These are phyloP conservation scores for Trissolcus japonicus DNA, from an alignment of 2,888 invertebrate species.

Conservation along the genomic window DNA sequence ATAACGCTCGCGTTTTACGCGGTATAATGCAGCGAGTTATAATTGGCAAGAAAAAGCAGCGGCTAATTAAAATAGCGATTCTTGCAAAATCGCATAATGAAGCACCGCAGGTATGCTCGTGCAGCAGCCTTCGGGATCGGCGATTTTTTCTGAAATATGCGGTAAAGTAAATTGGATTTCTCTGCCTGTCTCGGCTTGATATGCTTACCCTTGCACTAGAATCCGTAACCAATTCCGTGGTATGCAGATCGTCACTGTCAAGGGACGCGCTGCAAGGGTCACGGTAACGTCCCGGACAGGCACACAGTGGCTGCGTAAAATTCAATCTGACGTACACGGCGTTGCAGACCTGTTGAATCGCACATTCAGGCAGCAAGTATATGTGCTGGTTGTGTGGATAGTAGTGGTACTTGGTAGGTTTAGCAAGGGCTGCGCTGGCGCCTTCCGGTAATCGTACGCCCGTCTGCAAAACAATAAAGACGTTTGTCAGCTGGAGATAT, in stretches of 20 bases:
- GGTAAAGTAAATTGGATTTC: conserved; percentile 43
- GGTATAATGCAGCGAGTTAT: conserved; percentile 27
- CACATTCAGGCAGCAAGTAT: conserved; percentile 93
- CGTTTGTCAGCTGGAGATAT: conserved; percentile 43
- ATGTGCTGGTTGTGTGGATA: conserved; percentile 96
- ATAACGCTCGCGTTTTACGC: neutral
- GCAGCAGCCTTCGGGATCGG: conserved; percentile 6
- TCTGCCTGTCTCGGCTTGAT: conserved; percentile 31
- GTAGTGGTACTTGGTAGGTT: conserved; percentile 95
- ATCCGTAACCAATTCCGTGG: conserved; percentile 91
- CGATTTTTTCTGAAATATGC: conserved; percentile 27
- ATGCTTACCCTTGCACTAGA: conserved; percentile 86
- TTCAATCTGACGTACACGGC: conserved; percentile 94
- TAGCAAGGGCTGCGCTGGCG: conserved; percentile 79
- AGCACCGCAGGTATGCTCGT: conserved; percentile 1
- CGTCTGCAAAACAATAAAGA: conserved; percentile 68
- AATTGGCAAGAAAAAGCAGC: conserved; percentile 29
- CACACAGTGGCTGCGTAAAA: conserved; percentile 94
- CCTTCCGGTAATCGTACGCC: conserved; percentile 77
- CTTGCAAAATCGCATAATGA: conserved; percentile 38
- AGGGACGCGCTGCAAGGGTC: conserved; percentile 94
- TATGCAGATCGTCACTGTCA: conserved; percentile 93
- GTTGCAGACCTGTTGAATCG: conserved; percentile 96
- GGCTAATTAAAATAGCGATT: conserved; percentile 43
- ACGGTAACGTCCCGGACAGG: conserved; percentile 91